Base-by-base conservation (phyloP, 2,113 vertebrate species). In the Catharus fuscescens region DNA sequence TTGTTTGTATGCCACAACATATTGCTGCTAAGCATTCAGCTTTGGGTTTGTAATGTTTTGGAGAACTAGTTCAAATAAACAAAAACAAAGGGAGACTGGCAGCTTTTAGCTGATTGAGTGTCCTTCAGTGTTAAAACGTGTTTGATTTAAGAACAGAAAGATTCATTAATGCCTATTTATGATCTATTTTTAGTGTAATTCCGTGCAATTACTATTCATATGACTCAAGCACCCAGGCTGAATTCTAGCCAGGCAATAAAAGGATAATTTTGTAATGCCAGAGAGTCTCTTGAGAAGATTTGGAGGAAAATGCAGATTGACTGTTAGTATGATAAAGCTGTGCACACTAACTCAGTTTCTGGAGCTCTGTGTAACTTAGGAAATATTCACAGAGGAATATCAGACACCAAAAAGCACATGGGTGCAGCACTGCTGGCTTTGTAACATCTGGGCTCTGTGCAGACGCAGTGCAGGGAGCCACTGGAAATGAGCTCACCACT, bases 141-240 rank as follows among this genome's bases (percentile, higher is more conserved):
- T 60, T 93, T 87, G 60, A 77, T 80, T 82, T 86, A 91, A 87
- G 42, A 54, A 73, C 45, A 91, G 74, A 88, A 80, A 24, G 40
- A 70, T 53, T 52, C 38, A 88, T 92, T 94, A 94, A 86, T 73
- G 52, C 32, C 48, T 86, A 77, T 73, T 96, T 83, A 78, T 72
- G 73, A 82, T 67, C 82, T 92, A 88, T 92, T 96, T 96, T 81
- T 94, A 92, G 84, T 26, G 31, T 54, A 52, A 83, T 95, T 90
- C 52, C 29, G 86, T 34, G 52, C 54, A 90, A 87, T 86, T 77
- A 74, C 59, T 89, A 88, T 78, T 88, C 76, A 88, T 93, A 67
- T 54, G 62, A 86, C 54, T 96, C 65, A 82, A 86, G 72, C 34
- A 94, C 20, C 32, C 76, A 59, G 57, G 60, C 90, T 88, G 87